Evolutionary conservation across 2,797 vertebrate species (phyloP), one percentile per base, ranked within the genome.

Genomic region (Craterocephalus amniculus): DNA sequence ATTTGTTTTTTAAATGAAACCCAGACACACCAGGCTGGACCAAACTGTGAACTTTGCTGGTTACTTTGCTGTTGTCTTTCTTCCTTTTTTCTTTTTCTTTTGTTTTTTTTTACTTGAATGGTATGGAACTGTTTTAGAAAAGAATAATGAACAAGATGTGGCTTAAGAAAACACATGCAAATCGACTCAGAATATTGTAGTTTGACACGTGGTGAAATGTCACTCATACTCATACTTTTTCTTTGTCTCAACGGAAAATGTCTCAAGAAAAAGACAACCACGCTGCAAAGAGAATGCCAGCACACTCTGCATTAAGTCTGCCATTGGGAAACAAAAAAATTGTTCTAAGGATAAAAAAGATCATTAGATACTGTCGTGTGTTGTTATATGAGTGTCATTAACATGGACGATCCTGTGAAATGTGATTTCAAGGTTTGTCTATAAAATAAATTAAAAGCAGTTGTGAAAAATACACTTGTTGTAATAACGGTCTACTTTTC

Each of bases 41-140:
- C 70, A 29, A 73, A 35, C 60, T 58, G 64, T 73, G 70, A 76
- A 70, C 63, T 76, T 73, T 10, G 59, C 31, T 49, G 40, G 40
- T 75, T 73, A 67, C 61, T 48, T 75, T 57, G 0, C 56, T 54
- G 43, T 56, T 16, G 10, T 71, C 29, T 70, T 48, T 52, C 43
- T n/a, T 45, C 8, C 8, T 45, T 45, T 29, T n/a, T 45, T 43
- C 13, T 26, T 24, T 0, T 59, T 35, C 34, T n/a, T 45, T 56
- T 58, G 71, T 35, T 76, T 62, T 48, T 31, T 62, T 20, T 36
- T 52, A 34, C 3, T 35, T 61, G 29, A n/a, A 40, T 31, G 36
- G 65, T 66, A 74, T 68, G 74, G 78, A 80, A 77, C 74, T 67
- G 74, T 72, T 77, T 80, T 76, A 43, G 27, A 63, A 79, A 78